Evolutionary conservation across 2,888 invertebrate species (phyloP).

Genomic region (Serrognathus titanus): DNA sequence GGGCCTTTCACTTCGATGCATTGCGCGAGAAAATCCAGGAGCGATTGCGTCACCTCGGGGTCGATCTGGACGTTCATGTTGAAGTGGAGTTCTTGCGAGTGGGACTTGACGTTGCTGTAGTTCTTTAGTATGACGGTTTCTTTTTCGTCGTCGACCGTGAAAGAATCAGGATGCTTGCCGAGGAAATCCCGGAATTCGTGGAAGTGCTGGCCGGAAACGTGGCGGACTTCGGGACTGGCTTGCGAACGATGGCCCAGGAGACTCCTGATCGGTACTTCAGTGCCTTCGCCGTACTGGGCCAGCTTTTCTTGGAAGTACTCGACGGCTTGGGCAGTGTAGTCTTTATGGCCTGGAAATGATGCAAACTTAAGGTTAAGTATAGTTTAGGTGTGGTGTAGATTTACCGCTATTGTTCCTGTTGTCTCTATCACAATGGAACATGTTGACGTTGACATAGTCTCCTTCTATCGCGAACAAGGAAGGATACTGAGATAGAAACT

Average conservation of each 20-base stretch:
- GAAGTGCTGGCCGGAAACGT: constrained; percentile 91
- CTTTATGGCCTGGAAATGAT: constrained; percentile 61
- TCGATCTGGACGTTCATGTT: constrained; percentile 76
- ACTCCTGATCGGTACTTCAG: constrained; percentile 96
- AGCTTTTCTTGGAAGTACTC: constrained; percentile 96
- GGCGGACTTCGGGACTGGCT: constrained; percentile 94
- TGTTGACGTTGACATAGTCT: constrained; percentile 84
- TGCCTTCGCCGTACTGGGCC: constrained; percentile 90
- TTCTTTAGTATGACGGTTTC: constrained; percentile 71
- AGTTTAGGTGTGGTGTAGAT: constrained; percentile 17
- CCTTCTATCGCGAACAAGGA: constrained; percentile 93
- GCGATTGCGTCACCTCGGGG: constrained; percentile 76
- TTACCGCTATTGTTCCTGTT: constrained; percentile 56
- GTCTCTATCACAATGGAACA: constrained; percentile 66
- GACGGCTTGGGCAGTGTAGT: constrained; percentile 94
- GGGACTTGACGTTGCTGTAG: constrained; percentile 44
- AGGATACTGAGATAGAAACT: constrained; percentile 95
- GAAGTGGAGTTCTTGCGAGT: constrained; percentile 65
- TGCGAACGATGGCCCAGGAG: constrained; percentile 94
- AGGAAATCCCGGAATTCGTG: constrained; percentile 90
- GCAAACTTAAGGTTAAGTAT: constrained; percentile 4
- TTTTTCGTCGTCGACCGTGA: constrained; percentile 79
- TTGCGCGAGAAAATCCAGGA: constrained; percentile 78
- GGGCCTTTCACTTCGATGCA: constrained; percentile 74
- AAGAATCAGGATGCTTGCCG: constrained; percentile 77